Evolutionary conservation across 2,888 invertebrate species (phyloP), one percentile per base, ranked within the genome.

Genomic region (Acanthoscelides obtectus): DNA sequence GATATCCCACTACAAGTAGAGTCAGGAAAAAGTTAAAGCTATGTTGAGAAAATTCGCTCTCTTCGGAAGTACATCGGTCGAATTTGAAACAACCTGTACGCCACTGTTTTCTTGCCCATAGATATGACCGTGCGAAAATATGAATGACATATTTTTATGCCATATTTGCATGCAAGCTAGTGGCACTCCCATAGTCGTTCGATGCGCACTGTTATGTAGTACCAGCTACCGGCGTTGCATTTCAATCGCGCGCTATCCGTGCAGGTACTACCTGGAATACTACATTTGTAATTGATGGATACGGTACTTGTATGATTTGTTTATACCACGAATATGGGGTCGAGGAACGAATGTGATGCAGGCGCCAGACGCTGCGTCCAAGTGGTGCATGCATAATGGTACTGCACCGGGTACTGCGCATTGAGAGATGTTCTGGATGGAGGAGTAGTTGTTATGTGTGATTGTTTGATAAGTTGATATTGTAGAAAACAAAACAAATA

Each of bases 71-170:
- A n/a, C n/a, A n/a, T n/a, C n/a, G n/a, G n/a, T n/a, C n/a, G n/a
- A n/a, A n/a, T n/a, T n/a, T n/a, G n/a, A n/a, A n/a, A n/a, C n/a
- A n/a, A n/a, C n/a, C n/a, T n/a, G 45, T 3, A 45, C 45, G 45
- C 17, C 45, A 12, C 45, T 45, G 45, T 17, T 45, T 45, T 45
- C 45, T 45, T 1, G 45, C 45, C 12, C 17, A 45, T 17, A 12
- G 8, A 45, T 45, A 45, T 45, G 75, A 80, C 79, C 81, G 81
- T 81, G 81, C 81, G 81, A 81, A 81, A 80, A 81, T 81, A 81
- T 81, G 81, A 81, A 80, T 81, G 81, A 81, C 81, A 81, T 80
- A 81, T 79, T 80, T 80, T 75, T 77, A 72, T 75, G 45, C 78
- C 75, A 79, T 79, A 79, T 80, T 79, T 78, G 79, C 79, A 79